Evolutionary conservation across 2,888 invertebrate genomes (phyloP).

Genomic region (Epirrhoe tristata): DNA sequence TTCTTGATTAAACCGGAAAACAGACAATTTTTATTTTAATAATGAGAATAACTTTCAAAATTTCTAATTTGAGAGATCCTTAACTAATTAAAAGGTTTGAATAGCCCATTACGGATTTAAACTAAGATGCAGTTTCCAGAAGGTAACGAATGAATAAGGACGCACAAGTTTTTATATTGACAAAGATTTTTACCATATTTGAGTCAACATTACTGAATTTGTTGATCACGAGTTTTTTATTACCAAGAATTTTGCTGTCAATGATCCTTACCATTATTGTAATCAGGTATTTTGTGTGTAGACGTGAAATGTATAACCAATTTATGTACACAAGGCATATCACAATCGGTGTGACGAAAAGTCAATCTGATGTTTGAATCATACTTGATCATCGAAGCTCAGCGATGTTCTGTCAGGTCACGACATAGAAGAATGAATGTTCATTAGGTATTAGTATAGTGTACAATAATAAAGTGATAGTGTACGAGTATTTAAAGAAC

Average conservation of each 20-base stretch:
- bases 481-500: too few species aligned
- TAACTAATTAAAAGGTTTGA: too few species aligned
- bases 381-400: neutral
- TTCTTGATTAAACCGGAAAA: too few species aligned
- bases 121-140: neutral
- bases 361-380: neutral
- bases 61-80: too few species aligned
- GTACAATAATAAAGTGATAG: too few species aligned
- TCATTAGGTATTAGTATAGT: neutral
- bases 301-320: conserved; percentile 11
- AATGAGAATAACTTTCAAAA: too few species aligned
- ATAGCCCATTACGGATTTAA: neutral
- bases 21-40: too few species aligned
- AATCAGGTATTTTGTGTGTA: conserved; percentile 14
- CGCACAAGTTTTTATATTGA: conserved; percentile 19
- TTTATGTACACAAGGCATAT: neutral
- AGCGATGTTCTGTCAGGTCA: neutral
- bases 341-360: neutral
- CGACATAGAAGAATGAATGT: neutral
- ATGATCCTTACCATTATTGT: conserved; percentile 32
- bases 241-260: conserved; percentile 30
- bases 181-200: conserved; percentile 25
- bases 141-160: neutral
- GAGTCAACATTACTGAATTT: conserved; percentile 29
- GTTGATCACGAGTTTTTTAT: conserved; percentile 43